Conservation (phyloP, 2,888 invertebrate species). For the Chymomyza procnemis region DNA sequence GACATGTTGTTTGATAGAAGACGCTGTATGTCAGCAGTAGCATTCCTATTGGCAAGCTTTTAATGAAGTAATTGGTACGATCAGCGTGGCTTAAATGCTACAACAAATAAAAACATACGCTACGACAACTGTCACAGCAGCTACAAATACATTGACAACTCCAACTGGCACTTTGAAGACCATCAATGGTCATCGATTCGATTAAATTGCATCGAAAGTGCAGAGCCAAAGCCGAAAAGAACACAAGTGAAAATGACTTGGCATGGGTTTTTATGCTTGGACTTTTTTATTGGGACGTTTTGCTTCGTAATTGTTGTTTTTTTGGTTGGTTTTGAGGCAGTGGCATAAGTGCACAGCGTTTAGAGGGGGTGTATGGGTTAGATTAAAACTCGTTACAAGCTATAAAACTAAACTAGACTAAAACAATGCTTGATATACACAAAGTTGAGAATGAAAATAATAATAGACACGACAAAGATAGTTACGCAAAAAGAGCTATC, state of each 20-base stretch:
- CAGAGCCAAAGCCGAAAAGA: neutral
- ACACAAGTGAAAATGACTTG: conserved; percentile 37
- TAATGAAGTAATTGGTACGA: conserved; percentile 67
- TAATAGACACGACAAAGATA: too few species aligned
- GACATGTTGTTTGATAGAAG: neutral
- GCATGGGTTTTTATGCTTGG: neutral
- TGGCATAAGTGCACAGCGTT: too few species aligned
- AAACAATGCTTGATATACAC: too few species aligned
- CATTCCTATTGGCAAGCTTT: conserved; percentile 35
- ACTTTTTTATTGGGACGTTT: neutral
- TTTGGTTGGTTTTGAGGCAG: too few species aligned
- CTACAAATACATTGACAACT: neutral
- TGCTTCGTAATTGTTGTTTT: neutral
- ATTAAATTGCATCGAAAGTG: conserved; percentile 57
- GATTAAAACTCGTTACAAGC: too few species aligned
- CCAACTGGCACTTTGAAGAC: neutral
- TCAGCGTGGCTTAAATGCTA: conserved; percentile 42
- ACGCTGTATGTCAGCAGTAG: neutral
- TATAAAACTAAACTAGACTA: too few species aligned
- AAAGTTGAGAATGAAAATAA: too few species aligned
- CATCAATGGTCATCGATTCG: neutral
- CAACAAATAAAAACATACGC: conserved; percentile 15
- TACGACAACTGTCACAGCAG: neutral
- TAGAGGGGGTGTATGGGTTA: too few species aligned
- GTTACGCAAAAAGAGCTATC: too few species aligned